Conservation (phyloP, 1,140 invertebrate species). For the Brachionus paranguensis region DNA sequence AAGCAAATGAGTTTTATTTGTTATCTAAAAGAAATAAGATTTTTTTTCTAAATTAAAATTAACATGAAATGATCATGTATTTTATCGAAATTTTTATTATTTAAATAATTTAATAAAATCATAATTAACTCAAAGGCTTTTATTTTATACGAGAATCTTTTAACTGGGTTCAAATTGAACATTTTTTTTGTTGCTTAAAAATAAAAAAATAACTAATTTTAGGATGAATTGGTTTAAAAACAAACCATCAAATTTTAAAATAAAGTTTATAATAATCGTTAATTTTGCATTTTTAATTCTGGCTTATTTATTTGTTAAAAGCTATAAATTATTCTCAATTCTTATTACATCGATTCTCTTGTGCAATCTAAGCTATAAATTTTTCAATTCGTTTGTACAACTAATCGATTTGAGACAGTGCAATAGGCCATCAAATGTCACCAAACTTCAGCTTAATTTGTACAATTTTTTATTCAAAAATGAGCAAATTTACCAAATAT, state of each 20-base stretch:
- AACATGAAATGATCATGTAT: not conserved
- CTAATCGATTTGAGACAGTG: not conserved
- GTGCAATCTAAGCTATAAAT: not conserved
- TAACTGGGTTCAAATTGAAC: not conserved
- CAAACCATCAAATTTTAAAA: not conserved
- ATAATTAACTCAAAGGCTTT: not conserved
- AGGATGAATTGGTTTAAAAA: not conserved
- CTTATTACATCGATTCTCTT: not conserved
- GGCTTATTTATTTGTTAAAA: not conserved
- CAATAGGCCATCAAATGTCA: not conserved
- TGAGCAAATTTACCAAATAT: not conserved
- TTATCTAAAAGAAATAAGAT: not conserved
- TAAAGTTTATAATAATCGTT: not conserved
- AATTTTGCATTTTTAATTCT: not conserved
- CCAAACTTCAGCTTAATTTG: not conserved
- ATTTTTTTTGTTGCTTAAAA: not conserved
- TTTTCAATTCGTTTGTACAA: not conserved
- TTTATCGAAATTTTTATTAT: not conserved
- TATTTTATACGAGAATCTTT: not conserved
- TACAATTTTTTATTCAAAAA: slow-evolving; percentile 9
- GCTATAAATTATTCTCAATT: not conserved
- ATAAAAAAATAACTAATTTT: not conserved
- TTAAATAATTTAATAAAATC: not conserved
- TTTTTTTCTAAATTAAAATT: not conserved
- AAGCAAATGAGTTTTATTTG: not conserved